Conservation (phyloP, 2,113 vertebrate genomes). For the Tetrao urogallus region DNA sequence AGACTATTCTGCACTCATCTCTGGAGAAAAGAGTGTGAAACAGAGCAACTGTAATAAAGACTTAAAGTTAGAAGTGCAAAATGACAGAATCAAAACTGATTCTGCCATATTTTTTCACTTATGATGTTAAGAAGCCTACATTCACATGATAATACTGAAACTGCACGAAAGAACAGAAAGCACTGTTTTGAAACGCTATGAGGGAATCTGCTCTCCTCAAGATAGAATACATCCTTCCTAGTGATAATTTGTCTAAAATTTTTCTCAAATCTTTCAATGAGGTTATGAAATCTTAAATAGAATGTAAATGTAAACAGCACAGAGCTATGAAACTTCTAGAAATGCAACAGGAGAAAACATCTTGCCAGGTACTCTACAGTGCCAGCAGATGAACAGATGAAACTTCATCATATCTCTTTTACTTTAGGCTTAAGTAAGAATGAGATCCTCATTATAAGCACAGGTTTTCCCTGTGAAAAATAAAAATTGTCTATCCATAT, state of each 20-base stretch:
- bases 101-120: neutral
- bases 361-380: neutral
- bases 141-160: neutral
- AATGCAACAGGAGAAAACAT: neutral
- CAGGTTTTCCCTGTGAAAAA: neutral
- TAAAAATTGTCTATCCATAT: neutral
- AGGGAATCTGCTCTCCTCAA: neutral
- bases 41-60: neutral
- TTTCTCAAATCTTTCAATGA: neutral
- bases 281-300: neutral
- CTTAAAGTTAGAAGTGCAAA: neutral
- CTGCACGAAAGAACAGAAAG: neutral
- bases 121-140: neutral
- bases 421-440: neutral
- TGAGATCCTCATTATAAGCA: neutral
- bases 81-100: neutral
- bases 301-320: neutral
- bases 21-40: neutral
- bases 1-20: neutral
- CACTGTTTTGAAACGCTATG: neutral
- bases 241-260: neutral
- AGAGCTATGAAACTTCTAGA: neutral
- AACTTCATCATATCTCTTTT: no score
- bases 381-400: neutral
- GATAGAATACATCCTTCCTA: neutral